Evolutionary conservation across 2,888 invertebrate genomes (phyloP).

Genomic region (Drosophila pseudotakahashii): DNA sequence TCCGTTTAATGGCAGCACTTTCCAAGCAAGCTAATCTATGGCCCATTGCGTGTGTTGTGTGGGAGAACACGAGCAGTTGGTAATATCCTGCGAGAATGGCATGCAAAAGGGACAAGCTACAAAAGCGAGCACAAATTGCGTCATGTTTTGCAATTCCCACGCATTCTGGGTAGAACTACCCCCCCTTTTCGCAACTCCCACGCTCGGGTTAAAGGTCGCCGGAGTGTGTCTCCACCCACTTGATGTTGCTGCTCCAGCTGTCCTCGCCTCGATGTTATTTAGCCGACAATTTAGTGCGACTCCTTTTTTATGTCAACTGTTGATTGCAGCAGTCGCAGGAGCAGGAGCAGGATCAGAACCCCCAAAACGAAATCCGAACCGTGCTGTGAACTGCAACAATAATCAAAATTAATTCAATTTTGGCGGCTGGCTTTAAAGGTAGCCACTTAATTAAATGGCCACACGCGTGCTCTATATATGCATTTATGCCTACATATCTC

Average conservation of each 20-base stretch:
- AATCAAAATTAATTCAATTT: conserved; percentile 66
- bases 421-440: conserved; percentile 51
- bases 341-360: no score
- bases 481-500: conserved; percentile 5
- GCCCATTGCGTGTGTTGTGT: conserved; percentile 25
- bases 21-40: conserved; percentile 21
- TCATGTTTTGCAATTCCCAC: conserved; percentile 59
- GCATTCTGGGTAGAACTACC: conserved; percentile 29
- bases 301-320: conserved; percentile 56
- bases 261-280: conserved; percentile 39
- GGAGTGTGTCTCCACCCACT: conserved; percentile 45
- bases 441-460: conserved; percentile 67
- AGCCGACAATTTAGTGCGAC: conserved; percentile 34
- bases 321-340: conserved; percentile 48
- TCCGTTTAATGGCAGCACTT: conserved; percentile 20
- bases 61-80: conserved; percentile 38
- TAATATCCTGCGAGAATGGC: conserved; percentile 46
- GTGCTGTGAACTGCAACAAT: conserved; percentile 32
- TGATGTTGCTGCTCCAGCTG: conserved; percentile 45
- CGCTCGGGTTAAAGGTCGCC: conserved; percentile 46
- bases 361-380: neutral
- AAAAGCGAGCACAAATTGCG: conserved; percentile 46
- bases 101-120: conserved; percentile 44
- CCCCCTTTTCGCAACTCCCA: neutral
- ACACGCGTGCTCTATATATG: conserved; percentile 31